Evolutionary conservation across 92 coral and sea anemone species (phyloP).

Genomic region (Siderastrea radians): DNA sequence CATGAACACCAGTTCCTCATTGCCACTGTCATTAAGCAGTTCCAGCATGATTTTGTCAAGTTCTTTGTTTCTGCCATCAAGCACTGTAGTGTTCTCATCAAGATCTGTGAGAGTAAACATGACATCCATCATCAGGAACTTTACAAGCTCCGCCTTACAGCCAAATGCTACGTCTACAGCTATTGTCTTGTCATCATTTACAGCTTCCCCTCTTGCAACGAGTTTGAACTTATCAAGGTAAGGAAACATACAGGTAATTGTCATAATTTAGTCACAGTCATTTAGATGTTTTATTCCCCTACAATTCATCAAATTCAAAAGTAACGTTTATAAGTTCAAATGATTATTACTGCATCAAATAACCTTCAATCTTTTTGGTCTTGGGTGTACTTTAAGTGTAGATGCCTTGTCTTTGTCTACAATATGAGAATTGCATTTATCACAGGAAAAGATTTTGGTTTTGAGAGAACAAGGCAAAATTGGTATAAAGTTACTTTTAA

Average conservation of each 20-base stretch:
- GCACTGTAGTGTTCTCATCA: neutral
- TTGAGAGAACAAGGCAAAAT: no score
- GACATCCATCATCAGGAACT: neutral
- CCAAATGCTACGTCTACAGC: constrained; percentile 13
- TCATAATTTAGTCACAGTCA: neutral
- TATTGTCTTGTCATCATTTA: constrained; percentile 9
- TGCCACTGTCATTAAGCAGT: neutral
- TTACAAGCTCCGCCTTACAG: constrained; percentile 13
- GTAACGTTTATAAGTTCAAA: no score
- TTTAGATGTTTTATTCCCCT: neutral
- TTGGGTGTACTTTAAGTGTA: no score
- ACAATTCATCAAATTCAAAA: no score
- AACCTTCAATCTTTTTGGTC: no score
- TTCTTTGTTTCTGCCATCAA: neutral
- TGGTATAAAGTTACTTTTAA: neutral
- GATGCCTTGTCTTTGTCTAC: neutral
- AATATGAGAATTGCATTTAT: no score
- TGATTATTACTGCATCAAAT: no score
- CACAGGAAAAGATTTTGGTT: no score
- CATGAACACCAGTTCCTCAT: neutral
- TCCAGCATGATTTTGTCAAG: constrained; percentile 3
- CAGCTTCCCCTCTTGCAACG: constrained; percentile 26
- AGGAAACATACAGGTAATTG: neutral
- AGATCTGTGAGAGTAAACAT: neutral
- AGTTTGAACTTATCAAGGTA: constrained; percentile 33